Percentiles rank a stretch among this genome's conserved stretches.
Conservation (phyloP, 2,797 vertebrate species). For the Lutjanus argentimaculatus region DNA sequence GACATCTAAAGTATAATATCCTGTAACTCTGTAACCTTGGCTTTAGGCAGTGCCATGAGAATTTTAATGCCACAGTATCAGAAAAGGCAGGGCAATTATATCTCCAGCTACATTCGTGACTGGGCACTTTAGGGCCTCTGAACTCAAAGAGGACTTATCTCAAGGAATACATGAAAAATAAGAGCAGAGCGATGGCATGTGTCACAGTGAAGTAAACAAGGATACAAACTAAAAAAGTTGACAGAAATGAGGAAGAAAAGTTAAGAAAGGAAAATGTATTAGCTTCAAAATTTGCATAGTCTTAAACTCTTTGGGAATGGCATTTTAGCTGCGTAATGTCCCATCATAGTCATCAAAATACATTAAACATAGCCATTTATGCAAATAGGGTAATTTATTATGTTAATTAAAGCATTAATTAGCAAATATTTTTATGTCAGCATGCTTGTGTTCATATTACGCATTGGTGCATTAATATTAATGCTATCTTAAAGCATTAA, state of each 20-base stretch:
- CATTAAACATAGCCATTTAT: slow-evolving; percentile 46
- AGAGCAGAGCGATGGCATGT: not conserved
- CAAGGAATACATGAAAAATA: slow-evolving; percentile 1
- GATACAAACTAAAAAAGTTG: not conserved
- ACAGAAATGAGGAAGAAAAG: slow-evolving; percentile 7
- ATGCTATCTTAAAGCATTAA: slow-evolving; percentile 34
- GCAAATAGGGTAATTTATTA: slow-evolving; percentile 40
- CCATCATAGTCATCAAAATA: slow-evolving; percentile 46
- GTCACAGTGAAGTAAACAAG: not conserved
- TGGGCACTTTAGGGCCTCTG: slow-evolving; percentile 12
- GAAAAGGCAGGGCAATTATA: slow-evolving; percentile 17
- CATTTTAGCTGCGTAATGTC: slow-evolving; percentile 23
- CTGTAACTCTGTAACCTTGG: slow-evolving; percentile 47
- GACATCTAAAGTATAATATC: slow-evolving; percentile 42
- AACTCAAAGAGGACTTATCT: slow-evolving; percentile 12
- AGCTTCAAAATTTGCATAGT: slow-evolving; percentile 3
- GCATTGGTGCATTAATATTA: slow-evolving; percentile 39
- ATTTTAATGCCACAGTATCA: slow-evolving; percentile 40
- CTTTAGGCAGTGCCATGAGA: slow-evolving; percentile 14
- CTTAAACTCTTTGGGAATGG: slow-evolving; percentile 27
- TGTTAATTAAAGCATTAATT: slow-evolving; percentile 39
- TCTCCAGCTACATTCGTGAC: slow-evolving; percentile 18
- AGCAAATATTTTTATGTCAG: slow-evolving; percentile 34
- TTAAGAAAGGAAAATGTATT: slow-evolving; percentile 15
- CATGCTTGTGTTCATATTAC: slow-evolving; percentile 27